Evolutionary conservation across 2,888 invertebrate species (phyloP).

Genomic region (Limnephilus lunatus): DNA sequence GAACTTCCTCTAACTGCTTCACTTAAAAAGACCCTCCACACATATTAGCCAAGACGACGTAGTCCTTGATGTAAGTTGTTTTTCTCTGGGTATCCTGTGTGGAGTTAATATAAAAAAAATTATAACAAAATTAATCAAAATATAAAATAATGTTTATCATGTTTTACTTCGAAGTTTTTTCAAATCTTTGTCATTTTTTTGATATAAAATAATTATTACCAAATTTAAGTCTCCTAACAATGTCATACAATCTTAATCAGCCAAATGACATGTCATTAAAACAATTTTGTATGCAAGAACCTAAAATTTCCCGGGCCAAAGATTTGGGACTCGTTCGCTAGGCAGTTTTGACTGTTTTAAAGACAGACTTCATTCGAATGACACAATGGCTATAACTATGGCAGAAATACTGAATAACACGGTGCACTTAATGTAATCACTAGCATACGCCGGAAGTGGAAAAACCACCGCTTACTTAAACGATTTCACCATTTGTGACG

Average conservation of each 20-base stretch:
- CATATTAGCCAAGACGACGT: no score
- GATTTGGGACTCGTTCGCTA: background rate
- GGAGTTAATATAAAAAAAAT: no score
- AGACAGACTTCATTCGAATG: constrained; percentile 34
- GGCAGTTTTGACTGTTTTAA: background rate
- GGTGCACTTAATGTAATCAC: constrained; percentile 53
- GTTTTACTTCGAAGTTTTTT: no score
- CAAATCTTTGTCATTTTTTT: no score
- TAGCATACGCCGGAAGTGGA: constrained; percentile 43
- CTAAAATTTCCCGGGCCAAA: background rate
- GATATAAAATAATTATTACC: no score
- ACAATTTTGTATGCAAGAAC: constrained; percentile 15
- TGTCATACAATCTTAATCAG: background rate
- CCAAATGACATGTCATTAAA: constrained; percentile 19
- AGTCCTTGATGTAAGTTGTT: no score
- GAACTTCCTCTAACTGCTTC: no score
- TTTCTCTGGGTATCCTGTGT: no score
- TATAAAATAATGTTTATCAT: no score
- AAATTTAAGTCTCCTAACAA: background rate
- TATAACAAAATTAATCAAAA: no score
- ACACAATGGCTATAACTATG: constrained; percentile 15
- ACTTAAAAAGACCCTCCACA: no score
- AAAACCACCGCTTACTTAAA: constrained; percentile 52
- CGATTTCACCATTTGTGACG: constrained; percentile 49
- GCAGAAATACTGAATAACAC: constrained; percentile 40